These are phyloP conservation scores for Alsophila aescularia DNA, from an alignment of 2,888 invertebrate genomes.

Conservation along the genomic window DNA sequence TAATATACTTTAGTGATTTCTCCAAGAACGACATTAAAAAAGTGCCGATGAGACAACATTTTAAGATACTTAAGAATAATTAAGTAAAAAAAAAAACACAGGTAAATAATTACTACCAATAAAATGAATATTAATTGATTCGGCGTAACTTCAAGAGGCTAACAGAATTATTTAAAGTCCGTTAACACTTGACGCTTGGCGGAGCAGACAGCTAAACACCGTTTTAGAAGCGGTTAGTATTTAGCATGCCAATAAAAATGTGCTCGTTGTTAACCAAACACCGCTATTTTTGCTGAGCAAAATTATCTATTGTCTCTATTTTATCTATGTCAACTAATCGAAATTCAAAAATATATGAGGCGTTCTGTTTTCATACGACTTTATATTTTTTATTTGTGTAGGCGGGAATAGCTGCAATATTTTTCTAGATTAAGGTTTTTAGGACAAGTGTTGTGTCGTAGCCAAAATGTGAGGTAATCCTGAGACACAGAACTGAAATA, in stretches of 20 bases:
- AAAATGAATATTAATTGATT: conserved; percentile 21
- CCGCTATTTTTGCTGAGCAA: conserved; percentile 14
- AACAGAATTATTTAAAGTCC: conserved; percentile 52
- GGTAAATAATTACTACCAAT: background rate
- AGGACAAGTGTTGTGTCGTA: conserved; percentile 16
- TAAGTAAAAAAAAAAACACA: no score
- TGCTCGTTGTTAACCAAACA: conserved; percentile 47
- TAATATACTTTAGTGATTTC: background rate
- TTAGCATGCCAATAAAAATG: conserved; percentile 39
- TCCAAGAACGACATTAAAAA: background rate
- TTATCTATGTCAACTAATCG: conserved; percentile 1
- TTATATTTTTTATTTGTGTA: conserved; percentile 18
- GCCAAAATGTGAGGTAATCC: conserved; percentile 26
- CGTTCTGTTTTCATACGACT: conserved; percentile 12
- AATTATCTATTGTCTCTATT: background rate
- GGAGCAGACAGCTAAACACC: conserved; percentile 68
- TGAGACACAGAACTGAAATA: conserved; percentile 19
- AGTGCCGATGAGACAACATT: background rate
- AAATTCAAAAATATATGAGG: background rate
- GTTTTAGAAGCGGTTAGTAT: conserved; percentile 60
- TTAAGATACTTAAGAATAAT: no score
- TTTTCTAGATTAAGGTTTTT: conserved; percentile 25
- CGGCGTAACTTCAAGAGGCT: conserved; percentile 37
- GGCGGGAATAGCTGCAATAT: conserved; percentile 19
- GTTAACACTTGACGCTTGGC: conserved; percentile 63